A percentile compares a stretch with the other conserved stretches of the same genome.
Evolutionary conservation across 2,888 invertebrate species (phyloP).

Genomic region (Caenorhabditis doughertyi): DNA sequence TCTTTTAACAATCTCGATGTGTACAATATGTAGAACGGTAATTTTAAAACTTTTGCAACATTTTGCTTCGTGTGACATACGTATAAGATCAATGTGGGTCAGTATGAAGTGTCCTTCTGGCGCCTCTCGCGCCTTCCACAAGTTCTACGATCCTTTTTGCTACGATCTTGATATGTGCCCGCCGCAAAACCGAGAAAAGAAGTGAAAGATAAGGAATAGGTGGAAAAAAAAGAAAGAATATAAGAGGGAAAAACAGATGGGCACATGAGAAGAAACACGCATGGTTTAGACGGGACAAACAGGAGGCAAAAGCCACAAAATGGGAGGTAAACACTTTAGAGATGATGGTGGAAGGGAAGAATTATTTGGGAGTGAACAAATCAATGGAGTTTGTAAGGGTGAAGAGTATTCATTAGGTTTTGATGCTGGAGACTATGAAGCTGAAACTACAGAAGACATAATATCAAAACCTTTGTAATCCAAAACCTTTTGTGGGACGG

Average conservation of each 20-base stretch:
- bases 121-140: slow-evolving; percentile 38
- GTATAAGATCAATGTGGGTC: slow-evolving; percentile 46
- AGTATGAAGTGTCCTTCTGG: slow-evolving; percentile 34
- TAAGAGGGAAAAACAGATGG: slow-evolving; percentile 20
- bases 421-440: no score
- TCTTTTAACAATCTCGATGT: background rate
- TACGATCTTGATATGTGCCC: slow-evolving; percentile 50
- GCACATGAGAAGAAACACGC: slow-evolving; percentile 34
- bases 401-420: no score
- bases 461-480: no score
- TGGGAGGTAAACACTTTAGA: slow-evolving; percentile 31
- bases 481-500: no score
- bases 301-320: slow-evolving; percentile 26
- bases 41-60: slow-evolving; percentile 14
- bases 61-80: slow-evolving; percentile 2
- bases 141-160: slow-evolving; percentile 21
- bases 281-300: slow-evolving; percentile 39
- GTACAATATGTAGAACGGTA: background rate
- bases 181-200: slow-evolving; percentile 48
- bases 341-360: slow-evolving; percentile 3
- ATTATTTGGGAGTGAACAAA: background rate
- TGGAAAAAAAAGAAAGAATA: background rate
- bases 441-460: no score
- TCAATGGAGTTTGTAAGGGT: background rate
- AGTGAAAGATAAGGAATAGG: slow-evolving; percentile 31